A percentile compares a stretch with the other conserved stretches of the same genome.
Conservation (phyloP, 2,113 vertebrate species). For the Corythornis cristatus region DNA sequence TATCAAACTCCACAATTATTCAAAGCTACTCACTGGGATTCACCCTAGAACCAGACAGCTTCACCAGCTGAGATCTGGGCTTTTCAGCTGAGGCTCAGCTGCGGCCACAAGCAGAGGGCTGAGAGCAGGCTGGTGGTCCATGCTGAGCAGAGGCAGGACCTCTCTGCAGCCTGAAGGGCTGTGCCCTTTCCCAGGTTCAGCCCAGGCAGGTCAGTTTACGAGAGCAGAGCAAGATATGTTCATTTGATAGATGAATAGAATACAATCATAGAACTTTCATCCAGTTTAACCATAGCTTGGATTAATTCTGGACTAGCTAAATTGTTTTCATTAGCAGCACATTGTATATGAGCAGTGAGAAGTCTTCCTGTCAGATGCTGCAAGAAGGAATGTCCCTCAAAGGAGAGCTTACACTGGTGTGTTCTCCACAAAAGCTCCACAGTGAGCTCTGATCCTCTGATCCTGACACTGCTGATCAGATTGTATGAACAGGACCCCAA, state of each 20-base stretch:
- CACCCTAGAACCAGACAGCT: not conserved
- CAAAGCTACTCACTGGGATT: not conserved
- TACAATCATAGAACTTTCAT: not conserved
- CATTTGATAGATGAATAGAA: not conserved
- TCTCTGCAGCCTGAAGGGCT: not conserved
- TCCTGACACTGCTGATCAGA: not conserved
- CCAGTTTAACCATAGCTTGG: not conserved
- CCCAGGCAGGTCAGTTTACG: not conserved
- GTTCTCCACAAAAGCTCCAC: not conserved
- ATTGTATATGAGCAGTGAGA: not conserved
- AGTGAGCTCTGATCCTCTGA: not conserved
- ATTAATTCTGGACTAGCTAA: not conserved
- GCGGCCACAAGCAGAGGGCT: not conserved
- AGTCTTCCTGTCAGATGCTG: not conserved
- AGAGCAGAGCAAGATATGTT: not conserved
- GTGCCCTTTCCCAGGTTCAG: fast-evolving
- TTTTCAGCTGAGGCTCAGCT: not conserved
- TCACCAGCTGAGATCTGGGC: not conserved
- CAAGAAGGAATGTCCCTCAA: not conserved
- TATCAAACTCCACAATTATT: not conserved
- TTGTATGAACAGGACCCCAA: not conserved
- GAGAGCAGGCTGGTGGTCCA: not conserved
- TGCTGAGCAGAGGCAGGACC: not conserved
- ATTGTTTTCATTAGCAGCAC: not conserved
- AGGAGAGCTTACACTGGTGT: not conserved